phyloP scores from a whole-genome alignment of 2,113 vertebrate genomes.

The Eptesicus fuscus region DNA sequence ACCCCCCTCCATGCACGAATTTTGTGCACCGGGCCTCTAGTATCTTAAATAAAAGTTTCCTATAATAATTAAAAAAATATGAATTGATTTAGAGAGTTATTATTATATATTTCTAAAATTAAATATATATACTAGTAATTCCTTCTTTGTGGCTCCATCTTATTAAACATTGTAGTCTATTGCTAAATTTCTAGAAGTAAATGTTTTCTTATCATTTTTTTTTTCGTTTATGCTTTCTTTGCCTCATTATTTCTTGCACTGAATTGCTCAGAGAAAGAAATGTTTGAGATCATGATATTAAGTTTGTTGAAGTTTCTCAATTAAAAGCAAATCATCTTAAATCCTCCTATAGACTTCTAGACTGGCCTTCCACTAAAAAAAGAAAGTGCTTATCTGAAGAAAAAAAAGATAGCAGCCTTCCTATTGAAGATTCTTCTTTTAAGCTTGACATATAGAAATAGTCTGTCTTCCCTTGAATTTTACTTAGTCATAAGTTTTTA shows the following conservation, averaged over 20 bases:
- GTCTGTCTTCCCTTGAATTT: constrained; percentile 36
- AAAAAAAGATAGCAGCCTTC: not conserved
- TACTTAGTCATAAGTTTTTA: constrained; percentile 62
- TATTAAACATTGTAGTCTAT: constrained; percentile 5
- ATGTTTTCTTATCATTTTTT: not conserved
- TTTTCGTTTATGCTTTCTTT: constrained; percentile 1
- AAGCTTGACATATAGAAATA: constrained; percentile 52
- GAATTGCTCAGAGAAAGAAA: not conserved
- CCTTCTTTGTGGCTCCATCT: not conserved
- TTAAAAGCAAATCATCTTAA: constrained; percentile 39
- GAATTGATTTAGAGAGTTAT: constrained; percentile 29
- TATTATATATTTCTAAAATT: constrained; percentile 43
- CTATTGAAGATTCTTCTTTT: constrained; percentile 36
- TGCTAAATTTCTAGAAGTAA: not conserved
- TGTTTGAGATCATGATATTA: not conserved
- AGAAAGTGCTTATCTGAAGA: constrained; percentile 32
- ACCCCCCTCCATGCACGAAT: too few relatives aligned
- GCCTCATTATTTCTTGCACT: not conserved
- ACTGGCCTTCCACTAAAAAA: constrained; percentile 33
- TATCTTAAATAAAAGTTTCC: constrained; percentile 59
- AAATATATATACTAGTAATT: constrained; percentile 25
- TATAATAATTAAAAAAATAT: constrained; percentile 39
- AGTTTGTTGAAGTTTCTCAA: constrained; percentile 16
- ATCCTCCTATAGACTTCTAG: constrained; percentile 35
- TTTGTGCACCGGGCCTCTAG: too few relatives aligned